Percentiles rank a stretch among this genome's conserved stretches.
phyloP scores from a whole-genome alignment of 2,888 invertebrate species.

The Yponomeuta sedellus region DNA sequence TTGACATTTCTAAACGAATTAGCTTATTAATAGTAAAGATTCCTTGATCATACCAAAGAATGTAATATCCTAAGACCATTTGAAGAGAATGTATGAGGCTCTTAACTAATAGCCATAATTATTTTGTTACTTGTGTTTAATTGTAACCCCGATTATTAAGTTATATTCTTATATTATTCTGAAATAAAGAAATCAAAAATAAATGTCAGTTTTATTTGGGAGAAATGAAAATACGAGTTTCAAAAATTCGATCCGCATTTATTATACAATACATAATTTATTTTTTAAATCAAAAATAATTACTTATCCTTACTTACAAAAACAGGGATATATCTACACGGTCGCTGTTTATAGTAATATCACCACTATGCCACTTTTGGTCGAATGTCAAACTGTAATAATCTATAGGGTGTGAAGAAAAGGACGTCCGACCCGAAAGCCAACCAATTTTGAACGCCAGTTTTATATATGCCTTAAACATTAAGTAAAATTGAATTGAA shows the following conservation, averaged over 20 bases:
- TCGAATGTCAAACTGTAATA: too few relatives aligned
- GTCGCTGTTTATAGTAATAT: neutral
- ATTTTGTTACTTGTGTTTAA: too few relatives aligned
- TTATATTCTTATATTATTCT: neutral
- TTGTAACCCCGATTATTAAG: too few relatives aligned
- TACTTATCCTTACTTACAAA: neutral
- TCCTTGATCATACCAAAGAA: neutral
- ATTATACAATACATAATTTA: neutral
- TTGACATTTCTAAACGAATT: too few relatives aligned
- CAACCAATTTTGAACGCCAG: too few relatives aligned
- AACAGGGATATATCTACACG: neutral
- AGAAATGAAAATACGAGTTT: neutral
- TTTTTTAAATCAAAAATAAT: neutral
- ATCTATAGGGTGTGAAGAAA: too few relatives aligned
- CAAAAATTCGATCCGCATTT: neutral
- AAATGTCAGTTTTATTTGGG: neutral
- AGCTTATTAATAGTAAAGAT: neutral
- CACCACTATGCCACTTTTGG: neutral
- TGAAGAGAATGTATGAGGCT: neutral
- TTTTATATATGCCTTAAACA: too few relatives aligned
- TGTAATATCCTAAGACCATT: neutral
- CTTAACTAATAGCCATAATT: too few relatives aligned
- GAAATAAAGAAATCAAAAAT: neutral
- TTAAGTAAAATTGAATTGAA: too few relatives aligned
- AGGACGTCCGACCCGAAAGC: too few relatives aligned